Base-by-base conservation (phyloP, 30 jellyfish, hydroid and myxozoan species). In the Hydra vulgaris region DNA sequence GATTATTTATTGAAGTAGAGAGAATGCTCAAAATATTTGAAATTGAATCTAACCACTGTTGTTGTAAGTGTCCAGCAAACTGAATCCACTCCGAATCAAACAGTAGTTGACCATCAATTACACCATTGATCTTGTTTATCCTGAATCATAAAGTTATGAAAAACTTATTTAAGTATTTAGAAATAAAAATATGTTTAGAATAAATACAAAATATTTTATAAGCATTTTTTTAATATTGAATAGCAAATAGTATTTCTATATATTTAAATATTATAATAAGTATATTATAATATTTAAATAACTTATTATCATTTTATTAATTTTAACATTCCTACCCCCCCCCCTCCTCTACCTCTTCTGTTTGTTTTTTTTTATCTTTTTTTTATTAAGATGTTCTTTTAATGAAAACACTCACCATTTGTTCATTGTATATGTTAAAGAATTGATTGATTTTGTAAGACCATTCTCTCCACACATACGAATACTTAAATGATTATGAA, bases 381-480 rank as follows among this genome's bases (percentile, higher is more conserved):
- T 40, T 40, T 40, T 3, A 40, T 3, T 3, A 3, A 3, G 61
- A 3, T 40, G 61, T 3, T 12, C 5, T 5, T 40, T 40, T 40
- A 3, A 3, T 40, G 5, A 40, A 40, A 40, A 40, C n/a, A 86
- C 87, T 83, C 75, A 92, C 98, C 96, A 71, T 53, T 89, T 81
- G 56, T 77, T 89, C 21, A 87, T 71, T 7, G 79, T 92, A 70
- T 92, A 84, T 84, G 83, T 76, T 21, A 92, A 82, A 74, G 86
- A 88, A 67, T 86, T 87, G 21, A 86, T 26, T n/a, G 88, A 86
- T 55, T 83, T 83, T 26, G 96, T 96, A 5, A 87, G 74, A 0
- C 98, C 98, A 77, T 92, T 92, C 84, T 92, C 98, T 20, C 98
- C 98, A 66, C 90, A 84, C 98, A 92, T 92, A 25, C 98, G 89